These are phyloP conservation scores for Acrobasis repandana DNA, from an alignment of 2,888 invertebrate genomes.

Conservation along the genomic window DNA sequence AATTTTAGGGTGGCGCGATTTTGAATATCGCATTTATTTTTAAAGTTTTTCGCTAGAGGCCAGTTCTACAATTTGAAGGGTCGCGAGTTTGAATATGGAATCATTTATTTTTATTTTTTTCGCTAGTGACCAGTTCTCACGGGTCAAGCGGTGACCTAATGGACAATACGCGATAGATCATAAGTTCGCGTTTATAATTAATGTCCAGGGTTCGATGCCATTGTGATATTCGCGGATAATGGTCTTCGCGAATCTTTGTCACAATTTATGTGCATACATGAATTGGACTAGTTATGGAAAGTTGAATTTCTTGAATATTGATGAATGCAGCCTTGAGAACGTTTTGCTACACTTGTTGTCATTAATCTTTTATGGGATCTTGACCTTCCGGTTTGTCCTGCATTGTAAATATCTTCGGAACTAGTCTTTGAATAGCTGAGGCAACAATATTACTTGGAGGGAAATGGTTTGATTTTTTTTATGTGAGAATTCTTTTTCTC, in stretches of 20 bases:
- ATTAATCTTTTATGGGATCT: conserved; percentile 60
- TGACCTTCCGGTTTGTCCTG: conserved; percentile 59
- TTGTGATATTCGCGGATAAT: conserved; percentile 74
- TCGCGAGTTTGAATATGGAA: conserved; percentile 63
- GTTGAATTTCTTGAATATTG: conserved; percentile 79
- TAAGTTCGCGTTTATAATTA: conserved; percentile 76
- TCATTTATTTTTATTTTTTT: conserved; percentile 53
- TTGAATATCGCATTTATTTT: conserved; percentile 55
- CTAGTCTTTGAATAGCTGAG: conserved; percentile 1
- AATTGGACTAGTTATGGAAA: conserved; percentile 63
- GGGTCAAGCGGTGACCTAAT: conserved; percentile 78
- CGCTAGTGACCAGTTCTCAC: conserved; percentile 68
- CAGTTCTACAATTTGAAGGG: conserved; percentile 80
- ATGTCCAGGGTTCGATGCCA: conserved; percentile 59
- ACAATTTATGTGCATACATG: conserved; percentile 59
- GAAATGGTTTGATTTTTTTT: not conserved
- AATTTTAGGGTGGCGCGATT: conserved; percentile 77
- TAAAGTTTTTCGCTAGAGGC: conserved; percentile 45
- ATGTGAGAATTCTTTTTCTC: too few species aligned
- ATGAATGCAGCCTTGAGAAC: conserved; percentile 48
- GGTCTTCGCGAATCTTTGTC: conserved; percentile 55
- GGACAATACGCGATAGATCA: conserved; percentile 66
- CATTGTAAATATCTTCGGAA: not conserved
- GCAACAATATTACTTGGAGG: not conserved
- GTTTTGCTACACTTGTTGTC: conserved; percentile 58